These are phyloP conservation scores for Sebastes cheni DNA, from an alignment of 2,797 vertebrate genomes.

Conservation along the genomic window DNA sequence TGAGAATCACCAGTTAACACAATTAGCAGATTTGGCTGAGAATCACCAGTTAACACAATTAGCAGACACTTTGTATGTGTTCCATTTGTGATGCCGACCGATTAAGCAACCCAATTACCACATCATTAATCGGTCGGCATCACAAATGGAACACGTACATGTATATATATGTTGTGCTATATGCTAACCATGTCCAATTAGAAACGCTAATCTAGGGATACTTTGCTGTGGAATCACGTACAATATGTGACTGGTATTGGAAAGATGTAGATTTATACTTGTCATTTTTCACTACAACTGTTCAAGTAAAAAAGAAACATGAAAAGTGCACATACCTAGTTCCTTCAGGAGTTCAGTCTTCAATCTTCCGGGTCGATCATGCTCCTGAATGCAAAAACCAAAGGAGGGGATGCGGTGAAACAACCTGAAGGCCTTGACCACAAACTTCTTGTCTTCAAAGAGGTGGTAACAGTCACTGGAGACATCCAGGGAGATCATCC, in stretches of 20 bases:
- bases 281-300: background rate
- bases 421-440: conserved; percentile 89
- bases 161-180: too few relatives aligned
- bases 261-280: too few relatives aligned
- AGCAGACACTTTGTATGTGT: too few relatives aligned
- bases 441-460: conserved; percentile 84
- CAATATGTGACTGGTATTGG: background rate
- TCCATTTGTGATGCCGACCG: too few relatives aligned
- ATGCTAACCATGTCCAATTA: background rate
- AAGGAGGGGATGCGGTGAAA: conserved; percentile 94
- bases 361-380: conserved; percentile 85
- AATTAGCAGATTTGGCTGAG: too few relatives aligned
- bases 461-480: conserved; percentile 82
- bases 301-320: background rate
- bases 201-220: background rate
- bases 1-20: too few relatives aligned
- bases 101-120: too few relatives aligned
- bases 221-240: background rate
- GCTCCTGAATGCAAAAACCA: conserved; percentile 90
- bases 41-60: too few relatives aligned
- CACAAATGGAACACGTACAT: too few relatives aligned
- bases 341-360: conserved; percentile 86
- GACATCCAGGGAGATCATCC: conserved; percentile 77
- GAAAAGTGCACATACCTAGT: conserved; percentile 79
- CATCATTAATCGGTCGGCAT: too few relatives aligned